Base-by-base conservation (phyloP, 2,797 vertebrate genomes). In the Cetoscarus ocellatus region DNA sequence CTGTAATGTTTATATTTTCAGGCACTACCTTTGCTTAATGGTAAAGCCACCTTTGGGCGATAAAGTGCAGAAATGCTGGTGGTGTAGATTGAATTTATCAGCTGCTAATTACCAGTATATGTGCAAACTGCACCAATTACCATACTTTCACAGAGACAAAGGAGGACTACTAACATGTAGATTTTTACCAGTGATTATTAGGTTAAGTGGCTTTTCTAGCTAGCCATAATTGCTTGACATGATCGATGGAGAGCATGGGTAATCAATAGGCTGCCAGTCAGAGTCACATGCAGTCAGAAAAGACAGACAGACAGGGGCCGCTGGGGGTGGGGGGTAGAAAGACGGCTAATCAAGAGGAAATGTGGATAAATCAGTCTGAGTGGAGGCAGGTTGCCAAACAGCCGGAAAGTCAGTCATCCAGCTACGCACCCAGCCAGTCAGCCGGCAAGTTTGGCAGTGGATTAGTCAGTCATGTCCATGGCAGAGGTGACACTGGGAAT, bases 181-280 rank as follows among this genome's bases (percentile, higher is more conserved):
- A 80, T 79, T 73, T 55, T 68, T 54, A 73, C 74, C 51, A 57
- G 79, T 67, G 83, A 84, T 87, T 84, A 89, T 91, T 80, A 80
- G 82, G 84, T 86, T 75, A 83, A 74, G 72, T 75, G 79, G 81
- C 82, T 90, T 91, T 82, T 81, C 82, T 76, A 75, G 63, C 56
- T 79, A 74, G 53, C 70, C 71, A 82, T 93, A 91, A 91, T 90
- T 80, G 92, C 86, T 86, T 79, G 84, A 80, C 67, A 55, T 79
- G 88, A 86, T 92, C 88, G 49, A 92, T 92, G 79, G 73, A 65
- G 81, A 82, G 82, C 75, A 48, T 38, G 51, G 73, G 67, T 70
- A 86, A 92, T 93, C 93, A 89, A 91, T 93, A 82, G 56, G 68
- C 73, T 78, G 89, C 69, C 79, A 73, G 78, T 86, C 82, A 80